Base-by-base conservation (phyloP, 2,113 vertebrate species). In the Melierax canorus region DNA sequence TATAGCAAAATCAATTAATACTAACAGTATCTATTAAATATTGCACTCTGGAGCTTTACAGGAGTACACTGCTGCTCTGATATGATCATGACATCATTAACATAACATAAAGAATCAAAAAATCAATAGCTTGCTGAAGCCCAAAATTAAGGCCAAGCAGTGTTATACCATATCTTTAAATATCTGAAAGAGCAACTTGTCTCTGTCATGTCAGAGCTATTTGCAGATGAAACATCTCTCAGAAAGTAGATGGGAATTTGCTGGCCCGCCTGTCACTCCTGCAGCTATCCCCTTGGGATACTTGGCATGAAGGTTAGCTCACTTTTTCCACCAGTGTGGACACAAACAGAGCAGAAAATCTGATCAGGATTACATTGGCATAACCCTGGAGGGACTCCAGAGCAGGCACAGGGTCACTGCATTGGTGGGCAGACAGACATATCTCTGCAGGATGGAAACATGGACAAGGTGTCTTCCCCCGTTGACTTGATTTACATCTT, bases 11-110 rank as follows among this genome's bases (percentile, higher is more conserved):
- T 95, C 90, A 86, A 95, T 97, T 67, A 88, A 78, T 91, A 88
- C 92, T 92, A 95, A 84, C 66, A 94, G 83, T 92, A 72, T 69
- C 92, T 91, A 94, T 96, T 96, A 96, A 94, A 89, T 39, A 90
- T 93, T 93, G 84, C 78, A 88, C 90, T 94, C 90, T 75, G 50
- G 90, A 96, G 91, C 71, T 94, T 96, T 97, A 87, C 34, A 13
- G 94, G 82, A 91, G 69, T 71, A 67, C 74, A 53, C 48, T 43
- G 55, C 90, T 96, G 69, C 88, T 90, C 93, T 92, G 94, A 81
- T 96, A 88, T 45, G 85, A 96, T 95, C 94, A 58, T 85, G 92
- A 93, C 93, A 96, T 95, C 90, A 96, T 97, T 97, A 97, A 96
- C 93, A 80, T 94, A 93, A 97, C 97, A 96, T 88, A 96, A 97